These are phyloP conservation scores for Diploscapter pachys DNA, from an alignment of 1,140 invertebrate species.

Conservation along the genomic window DNA sequence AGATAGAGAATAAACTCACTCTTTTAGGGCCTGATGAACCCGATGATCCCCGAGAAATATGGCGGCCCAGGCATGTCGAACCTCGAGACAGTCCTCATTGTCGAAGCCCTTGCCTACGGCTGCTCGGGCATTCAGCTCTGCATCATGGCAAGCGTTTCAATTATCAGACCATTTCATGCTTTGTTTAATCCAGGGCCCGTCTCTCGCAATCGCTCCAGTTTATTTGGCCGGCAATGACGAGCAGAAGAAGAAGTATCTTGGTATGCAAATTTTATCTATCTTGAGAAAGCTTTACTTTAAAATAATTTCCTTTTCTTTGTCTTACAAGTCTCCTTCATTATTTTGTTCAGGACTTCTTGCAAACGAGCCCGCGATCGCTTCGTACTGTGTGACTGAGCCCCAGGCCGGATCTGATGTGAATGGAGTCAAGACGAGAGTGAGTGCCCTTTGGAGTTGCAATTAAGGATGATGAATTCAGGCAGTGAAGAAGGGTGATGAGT, in stretches of 20 bases:
- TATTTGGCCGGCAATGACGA: slow-evolving; percentile 78
- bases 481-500: slow-evolving; percentile 78
- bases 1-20: too few relatives aligned
- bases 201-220: slow-evolving; percentile 84
- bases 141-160: slow-evolving; percentile 60
- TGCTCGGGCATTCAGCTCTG: slow-evolving; percentile 90
- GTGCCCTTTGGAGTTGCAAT: background rate
- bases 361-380: slow-evolving; percentile 65
- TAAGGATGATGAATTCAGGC: slow-evolving; percentile 63
- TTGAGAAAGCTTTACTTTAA: too few relatives aligned
- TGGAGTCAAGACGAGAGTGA: slow-evolving; percentile 72
- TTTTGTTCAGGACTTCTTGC: slow-evolving; percentile 65
- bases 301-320: background rate
- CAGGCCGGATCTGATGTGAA: slow-evolving; percentile 70
- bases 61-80: slow-evolving; percentile 59
- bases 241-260: slow-evolving; percentile 88
- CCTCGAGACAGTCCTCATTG: slow-evolving; percentile 79
- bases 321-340: background rate
- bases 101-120: slow-evolving; percentile 86
- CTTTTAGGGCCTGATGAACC: slow-evolving; percentile 80
- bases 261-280: slow-evolving; percentile 48
- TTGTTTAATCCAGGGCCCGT: slow-evolving; percentile 54
- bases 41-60: slow-evolving; percentile 72
- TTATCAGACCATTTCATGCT: too few relatives aligned
- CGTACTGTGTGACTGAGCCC: slow-evolving; percentile 87